Base-by-base conservation (phyloP, 2,888 invertebrate species). In the Monochamus alternatus region DNA sequence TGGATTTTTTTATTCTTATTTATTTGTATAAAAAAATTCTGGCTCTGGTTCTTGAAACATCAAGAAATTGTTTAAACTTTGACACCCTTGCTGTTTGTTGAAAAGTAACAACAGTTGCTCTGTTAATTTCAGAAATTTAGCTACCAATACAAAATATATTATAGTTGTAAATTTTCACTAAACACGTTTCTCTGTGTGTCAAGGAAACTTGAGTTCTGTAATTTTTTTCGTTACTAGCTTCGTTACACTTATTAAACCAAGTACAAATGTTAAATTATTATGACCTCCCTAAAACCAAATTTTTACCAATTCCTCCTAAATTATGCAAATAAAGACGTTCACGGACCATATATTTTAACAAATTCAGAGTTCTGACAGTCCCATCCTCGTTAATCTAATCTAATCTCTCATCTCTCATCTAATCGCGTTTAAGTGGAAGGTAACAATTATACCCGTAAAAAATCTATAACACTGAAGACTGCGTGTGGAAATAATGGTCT, bases 281-380 rank as follows among this genome's bases (percentile, higher is more conserved):
- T 55, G 0, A 55, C n/a, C 14, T 5, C 7, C 7, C 7, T 38
- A 38, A 38, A 2, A 38, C 5, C 5, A 4, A 5, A 7, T 38
- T 38, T 38, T n/a, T 55, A 55, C 55, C 22, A 55, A 55, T 55
- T 55, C 14, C 14, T 7, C n/a, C 38, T 38, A 38, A 55, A 55
- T 55, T 55, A 55, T 55, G 14, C 55, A 55, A 14, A 55, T 55
- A 5, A 55, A 14, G 55, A 55, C 55, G n/a, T 55, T 55, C 14
- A 55, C n/a, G 5, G 55, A 12, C 14, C 47, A 47, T 2, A 47
- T 47, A 47, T 47, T 1, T 44, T 9, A 12, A 47, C 47, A 47
- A 47, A 47, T 0, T 47, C 9, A 47, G 38, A 38, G 38, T 47
- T 12, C 47, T 9, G 9, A 47, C 9, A 47, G 47, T 10, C 47